Conservation (phyloP, 2,113 vertebrate species). For the Toxostoma redivivum region DNA sequence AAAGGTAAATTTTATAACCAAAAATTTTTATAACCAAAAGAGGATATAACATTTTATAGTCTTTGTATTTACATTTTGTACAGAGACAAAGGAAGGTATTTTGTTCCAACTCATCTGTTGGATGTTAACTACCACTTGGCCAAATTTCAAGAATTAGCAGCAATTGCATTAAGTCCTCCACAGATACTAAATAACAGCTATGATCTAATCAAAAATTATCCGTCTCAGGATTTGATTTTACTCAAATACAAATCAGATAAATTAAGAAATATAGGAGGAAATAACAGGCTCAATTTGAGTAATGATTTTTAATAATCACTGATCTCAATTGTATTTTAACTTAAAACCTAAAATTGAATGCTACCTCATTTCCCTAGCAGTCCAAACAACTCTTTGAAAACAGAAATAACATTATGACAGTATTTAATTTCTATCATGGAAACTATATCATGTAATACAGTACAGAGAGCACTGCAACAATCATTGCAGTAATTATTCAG, state of each 20-base stretch:
- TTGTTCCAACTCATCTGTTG: neutral
- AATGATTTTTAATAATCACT: constrained; percentile 10
- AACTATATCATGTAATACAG: neutral
- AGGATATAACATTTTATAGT: neutral
- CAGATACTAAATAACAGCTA: constrained; percentile 39
- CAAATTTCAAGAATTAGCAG: constrained; percentile 33
- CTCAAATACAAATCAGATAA: constrained; percentile 29
- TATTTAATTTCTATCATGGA: neutral
- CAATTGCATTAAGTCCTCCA: constrained; percentile 11
- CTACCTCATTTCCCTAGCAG: constrained; percentile 3
- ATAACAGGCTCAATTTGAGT: constrained; percentile 4
- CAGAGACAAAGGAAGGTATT: neutral
- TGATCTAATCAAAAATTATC: constrained; percentile 43
- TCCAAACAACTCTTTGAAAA: constrained; percentile 17
- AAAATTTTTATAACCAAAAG: neutral
- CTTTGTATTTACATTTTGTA: neutral
- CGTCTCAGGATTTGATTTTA: constrained; percentile 33
- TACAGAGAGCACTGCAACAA: neutral
- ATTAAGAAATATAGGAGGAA: constrained; percentile 30
- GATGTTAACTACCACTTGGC: constrained; percentile 7
- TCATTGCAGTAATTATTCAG: neutral
- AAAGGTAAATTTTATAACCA: neutral
- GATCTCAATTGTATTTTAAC: constrained; percentile 6
- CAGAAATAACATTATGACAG: neutral
- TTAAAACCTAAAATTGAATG: constrained; percentile 51